These are phyloP conservation scores for Mesaphorura yosii DNA, from an alignment of 1,140 invertebrate species.

Conservation along the genomic window DNA sequence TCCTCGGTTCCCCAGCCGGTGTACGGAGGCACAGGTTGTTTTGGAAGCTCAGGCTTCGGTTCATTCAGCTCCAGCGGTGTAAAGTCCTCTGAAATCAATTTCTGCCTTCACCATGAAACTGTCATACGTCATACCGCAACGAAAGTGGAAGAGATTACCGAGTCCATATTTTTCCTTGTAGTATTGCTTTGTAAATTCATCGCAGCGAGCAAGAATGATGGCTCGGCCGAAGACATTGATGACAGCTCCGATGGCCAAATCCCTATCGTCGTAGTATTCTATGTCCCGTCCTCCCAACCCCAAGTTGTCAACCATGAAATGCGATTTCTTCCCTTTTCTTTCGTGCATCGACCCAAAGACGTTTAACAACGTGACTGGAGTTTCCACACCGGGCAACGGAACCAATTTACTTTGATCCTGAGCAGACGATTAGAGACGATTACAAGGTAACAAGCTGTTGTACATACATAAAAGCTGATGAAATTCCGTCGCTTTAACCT, in stretches of 20 bases:
- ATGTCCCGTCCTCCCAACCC: slow-evolving; percentile 20
- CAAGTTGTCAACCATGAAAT: slow-evolving; percentile 28
- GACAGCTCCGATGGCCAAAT: slow-evolving; percentile 66
- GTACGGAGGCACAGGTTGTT: slow-evolving; percentile 19
- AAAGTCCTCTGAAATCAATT: slow-evolving; percentile 43
- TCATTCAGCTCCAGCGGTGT: slow-evolving; percentile 33
- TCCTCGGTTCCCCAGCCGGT: slow-evolving; percentile 31
- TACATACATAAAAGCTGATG: slow-evolving; percentile 12
- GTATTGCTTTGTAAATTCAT: slow-evolving; percentile 75
- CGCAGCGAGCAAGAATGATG: slow-evolving; percentile 70
- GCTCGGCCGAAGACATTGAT: slow-evolving; percentile 67
- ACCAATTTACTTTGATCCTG: slow-evolving; percentile 19
- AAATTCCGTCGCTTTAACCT: no score
- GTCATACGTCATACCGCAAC: not conserved
- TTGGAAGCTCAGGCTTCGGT: slow-evolving; percentile 12
- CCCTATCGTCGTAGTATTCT: slow-evolving; percentile 42
- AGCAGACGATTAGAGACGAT: not conserved
- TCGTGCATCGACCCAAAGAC: slow-evolving; percentile 31
- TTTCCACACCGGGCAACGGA: slow-evolving; percentile 25
- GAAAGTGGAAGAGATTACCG: slow-evolving; percentile 34
- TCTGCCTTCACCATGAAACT: not conserved
- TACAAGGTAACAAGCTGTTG: no score
- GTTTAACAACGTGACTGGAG: slow-evolving; percentile 27
- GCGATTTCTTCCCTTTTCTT: slow-evolving; percentile 21
- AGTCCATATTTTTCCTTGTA: slow-evolving; percentile 54